Evolutionary conservation across 1,140 invertebrate genomes (phyloP).

Genomic region (Antheraea mylitta): DNA sequence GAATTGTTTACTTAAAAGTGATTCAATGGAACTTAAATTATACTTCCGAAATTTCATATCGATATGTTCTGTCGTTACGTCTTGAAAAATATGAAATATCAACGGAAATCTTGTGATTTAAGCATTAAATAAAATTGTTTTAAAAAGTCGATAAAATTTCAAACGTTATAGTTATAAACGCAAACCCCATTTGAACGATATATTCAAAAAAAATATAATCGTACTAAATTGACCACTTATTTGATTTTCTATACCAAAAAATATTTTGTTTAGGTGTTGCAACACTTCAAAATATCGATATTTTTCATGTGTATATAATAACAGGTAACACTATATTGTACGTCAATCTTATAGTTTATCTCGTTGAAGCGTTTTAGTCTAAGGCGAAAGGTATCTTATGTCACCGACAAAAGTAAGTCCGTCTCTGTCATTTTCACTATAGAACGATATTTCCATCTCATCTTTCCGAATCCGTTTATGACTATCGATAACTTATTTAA

Average conservation of each 20-base stretch:
- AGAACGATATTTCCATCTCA: not conserved
- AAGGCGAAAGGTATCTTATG: not conserved
- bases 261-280: not conserved
- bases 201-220: too few species aligned
- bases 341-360: not conserved
- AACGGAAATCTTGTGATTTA: too few species aligned
- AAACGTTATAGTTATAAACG: too few species aligned
- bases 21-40: too few species aligned
- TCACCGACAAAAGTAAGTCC: not conserved
- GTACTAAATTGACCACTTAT: too few species aligned
- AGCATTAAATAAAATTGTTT: too few species aligned
- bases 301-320: not conserved
- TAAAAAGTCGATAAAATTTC: too few species aligned
- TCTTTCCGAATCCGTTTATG: not conserved
- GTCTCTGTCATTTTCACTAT: not conserved
- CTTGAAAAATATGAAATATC: too few species aligned
- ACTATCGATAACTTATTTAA: not conserved
- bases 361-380: constrained; percentile 4
- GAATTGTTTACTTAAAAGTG: too few species aligned
- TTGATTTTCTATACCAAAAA: not conserved
- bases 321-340: constrained; percentile 3
- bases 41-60: too few species aligned
- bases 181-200: too few species aligned
- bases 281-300: not conserved
- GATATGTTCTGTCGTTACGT: too few species aligned